Evolutionary conservation across 2,113 vertebrate species (phyloP), one percentile per base, ranked within the genome.

Genomic region (Urocynchramus pylzowi): DNA sequence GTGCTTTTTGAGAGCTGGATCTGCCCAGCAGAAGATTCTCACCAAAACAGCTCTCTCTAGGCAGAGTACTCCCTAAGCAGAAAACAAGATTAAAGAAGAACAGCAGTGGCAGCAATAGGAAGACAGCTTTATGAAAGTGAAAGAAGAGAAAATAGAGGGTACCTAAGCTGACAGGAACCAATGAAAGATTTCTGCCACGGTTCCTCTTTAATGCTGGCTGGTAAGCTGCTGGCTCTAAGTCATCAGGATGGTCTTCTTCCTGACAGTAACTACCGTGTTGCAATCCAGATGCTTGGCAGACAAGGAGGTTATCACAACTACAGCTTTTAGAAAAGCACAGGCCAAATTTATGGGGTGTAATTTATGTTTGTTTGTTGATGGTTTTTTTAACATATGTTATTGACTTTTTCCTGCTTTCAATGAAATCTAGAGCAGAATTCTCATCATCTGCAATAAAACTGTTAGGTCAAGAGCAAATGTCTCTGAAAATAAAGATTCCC

Each of bases 71-170:
- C 54, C 64, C 76, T 95, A 93, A 92, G 80, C 73, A 75, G 69
- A 81, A 92, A 95, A 95, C 84, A 59, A 70, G 94, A 96, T 96
- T 95, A 94, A 89, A 89, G 74, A 90, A 30, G 20, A 90, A 75
- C 59, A 60, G 71, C 71, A 92, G 82, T 3, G 2, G 41, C 70
- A 87, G 79, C 13, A 11, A 57, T 5, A 87, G 87, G 76, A 95
- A 90, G 52, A 27, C 90, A 92, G 90, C 92, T 84, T 86, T 64
- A 82, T 21, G 88, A 95, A 95, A 97, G 92, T 84, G 88, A 96
- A 96, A 96, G 93, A 91, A 87, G 71, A 91, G 81, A 88, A 91
- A 85, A 88, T 18, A 93, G 45, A 76, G 59, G 50, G 60, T 47
- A 42, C 11, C 27, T 39, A 57, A 93, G 42, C 79, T 50, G 64